Base-by-base conservation (phyloP, 2,113 vertebrate genomes). In the Ranitomeya variabilis region DNA sequence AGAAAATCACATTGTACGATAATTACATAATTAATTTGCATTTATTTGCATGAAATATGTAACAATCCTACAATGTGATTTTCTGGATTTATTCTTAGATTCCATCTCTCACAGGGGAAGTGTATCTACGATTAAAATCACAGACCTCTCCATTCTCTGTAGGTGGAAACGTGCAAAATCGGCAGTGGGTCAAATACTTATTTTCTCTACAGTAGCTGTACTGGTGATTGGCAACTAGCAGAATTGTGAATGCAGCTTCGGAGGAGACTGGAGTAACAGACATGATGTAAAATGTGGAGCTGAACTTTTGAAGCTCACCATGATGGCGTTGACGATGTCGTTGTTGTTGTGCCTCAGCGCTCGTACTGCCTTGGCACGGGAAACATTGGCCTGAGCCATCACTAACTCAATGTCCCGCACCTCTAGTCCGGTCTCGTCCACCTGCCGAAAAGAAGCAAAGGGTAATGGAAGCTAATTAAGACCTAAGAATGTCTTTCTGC, bases 321-420 rank as follows among this genome's bases (percentile, higher is more conserved):
- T 99, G 91, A 99, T 99, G 93, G 98, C 97, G 0, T 99, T 99
- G 92, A 99, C 97, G 1, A 99, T 99, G 92, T 99, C 98, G 11
- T 99, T 99, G 94, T 99, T 98, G 96, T 97, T 99, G 95, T 97
- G 97, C 91, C 96, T 95, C 86, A 99, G 95, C 0, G 98, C 98
- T 67, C 96, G 95, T 90, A 99, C 95, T 0, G 98, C 98, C 90
- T 98, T 99, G 92, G 96, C 96, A 0, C 97, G 94, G 0, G 97
- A 98, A 86, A 99, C 98, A 0, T 98, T 99, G 91, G 98, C 98
- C 90, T 99, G 97, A 0, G 97, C 98, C 98, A 99, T 99, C 89
- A 99, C 98, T 93, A 99, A 94, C 93, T 99, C 98, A 0, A 99
- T 98, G 90, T 99, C 97, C 54, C 97, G 92, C 85, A 97, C 96